Conservation (phyloP, 1,140 invertebrate genomes). For the Scaptomyza hsui region DNA sequence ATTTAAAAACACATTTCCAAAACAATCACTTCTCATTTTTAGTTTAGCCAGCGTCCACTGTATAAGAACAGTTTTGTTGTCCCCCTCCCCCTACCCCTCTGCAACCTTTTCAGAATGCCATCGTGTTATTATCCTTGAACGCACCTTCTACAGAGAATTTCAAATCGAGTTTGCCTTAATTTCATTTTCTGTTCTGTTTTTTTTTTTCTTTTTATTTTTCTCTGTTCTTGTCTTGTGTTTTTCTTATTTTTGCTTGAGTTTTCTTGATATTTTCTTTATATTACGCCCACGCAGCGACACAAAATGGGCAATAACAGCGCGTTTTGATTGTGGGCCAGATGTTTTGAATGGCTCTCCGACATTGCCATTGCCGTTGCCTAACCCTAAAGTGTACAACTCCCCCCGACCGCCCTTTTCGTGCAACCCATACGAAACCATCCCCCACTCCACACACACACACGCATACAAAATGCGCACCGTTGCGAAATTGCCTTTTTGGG, state of each 20-base stretch:
- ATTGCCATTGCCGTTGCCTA: conserved; percentile 43
- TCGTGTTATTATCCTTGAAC: conserved; percentile 1
- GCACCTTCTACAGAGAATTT: conserved; percentile 36
- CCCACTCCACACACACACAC: not conserved
- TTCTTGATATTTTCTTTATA: conserved; percentile 26
- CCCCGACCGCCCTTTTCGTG: not conserved
- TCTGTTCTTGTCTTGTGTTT: conserved; percentile 19
- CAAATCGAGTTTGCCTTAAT: conserved; percentile 48
- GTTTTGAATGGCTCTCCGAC: conserved; percentile 58
- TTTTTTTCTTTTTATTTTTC: not conserved
- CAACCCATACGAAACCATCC: conserved; percentile 3
- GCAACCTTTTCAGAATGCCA: too few relatives aligned
- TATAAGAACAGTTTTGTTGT: too few relatives aligned
- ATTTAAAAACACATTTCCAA: too few relatives aligned
- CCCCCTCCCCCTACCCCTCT: too few relatives aligned
- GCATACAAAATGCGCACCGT: conserved; percentile 40
- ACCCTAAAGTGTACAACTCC: conserved; percentile 53
- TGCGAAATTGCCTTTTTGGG: conserved; percentile 55
- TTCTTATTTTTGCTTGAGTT: not conserved
- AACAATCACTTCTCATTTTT: too few relatives aligned
- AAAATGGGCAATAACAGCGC: conserved; percentile 63
- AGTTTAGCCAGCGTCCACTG: too few relatives aligned
- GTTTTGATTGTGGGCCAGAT: conserved; percentile 66
- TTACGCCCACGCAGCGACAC: conserved; percentile 56
- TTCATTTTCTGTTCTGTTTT: conserved; percentile 27